Conservation (phyloP, 2,888 invertebrate species). For the Athripsodes cinereus region DNA sequence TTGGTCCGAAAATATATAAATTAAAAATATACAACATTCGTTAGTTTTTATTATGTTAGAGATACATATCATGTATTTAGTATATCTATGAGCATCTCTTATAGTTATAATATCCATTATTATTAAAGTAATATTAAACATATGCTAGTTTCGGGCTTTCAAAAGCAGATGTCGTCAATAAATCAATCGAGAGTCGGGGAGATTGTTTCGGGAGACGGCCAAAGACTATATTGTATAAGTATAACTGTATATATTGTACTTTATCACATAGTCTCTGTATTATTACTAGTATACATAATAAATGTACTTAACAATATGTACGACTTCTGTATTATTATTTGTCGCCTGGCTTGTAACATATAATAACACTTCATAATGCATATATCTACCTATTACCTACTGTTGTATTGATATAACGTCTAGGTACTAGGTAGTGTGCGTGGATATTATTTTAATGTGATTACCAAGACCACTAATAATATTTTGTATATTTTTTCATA, state of each 20-base stretch:
- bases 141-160: conserved; percentile 28
- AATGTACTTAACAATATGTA: neutral
- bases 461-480: too few species aligned
- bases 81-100: conserved; percentile 10
- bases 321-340: conserved; percentile 2
- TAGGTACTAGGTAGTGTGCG: too few species aligned
- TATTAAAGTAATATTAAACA: conserved; percentile 28
- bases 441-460: too few species aligned
- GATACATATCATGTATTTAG: neutral
- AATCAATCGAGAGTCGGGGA: conserved; percentile 27
- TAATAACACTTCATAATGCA: neutral
- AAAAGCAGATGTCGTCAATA: conserved; percentile 28
- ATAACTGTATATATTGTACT: neutral
- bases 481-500: too few species aligned
- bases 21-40: too few species aligned
- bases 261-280: too few species aligned
- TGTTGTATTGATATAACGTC: too few species aligned
- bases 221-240: conserved; percentile 11
- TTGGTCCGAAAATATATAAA: conserved; percentile 15
- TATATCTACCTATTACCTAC: too few species aligned
- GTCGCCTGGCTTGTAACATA: conserved; percentile 16
- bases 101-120: conserved; percentile 26
- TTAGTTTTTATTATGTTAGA: too few species aligned
- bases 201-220: conserved; percentile 24
- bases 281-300: too few species aligned